These are phyloP conservation scores for Columbina picui DNA, from an alignment of 2,113 vertebrate genomes.

Conservation along the genomic window DNA sequence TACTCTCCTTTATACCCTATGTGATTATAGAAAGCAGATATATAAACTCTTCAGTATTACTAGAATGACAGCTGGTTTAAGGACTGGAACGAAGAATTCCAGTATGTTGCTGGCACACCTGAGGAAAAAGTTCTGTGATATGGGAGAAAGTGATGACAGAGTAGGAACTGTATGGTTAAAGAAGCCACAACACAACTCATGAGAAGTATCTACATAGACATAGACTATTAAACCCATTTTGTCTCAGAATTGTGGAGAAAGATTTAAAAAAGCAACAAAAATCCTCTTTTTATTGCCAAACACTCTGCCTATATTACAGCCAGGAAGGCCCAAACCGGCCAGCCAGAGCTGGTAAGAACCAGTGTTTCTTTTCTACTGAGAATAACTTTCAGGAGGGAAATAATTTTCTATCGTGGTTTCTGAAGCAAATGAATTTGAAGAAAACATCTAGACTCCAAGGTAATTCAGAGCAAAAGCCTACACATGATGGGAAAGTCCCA, in stretches of 20 bases:
- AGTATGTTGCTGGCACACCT: background rate
- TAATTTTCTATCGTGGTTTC: background rate
- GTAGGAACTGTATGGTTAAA: background rate
- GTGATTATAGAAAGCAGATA: background rate
- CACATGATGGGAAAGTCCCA: background rate
- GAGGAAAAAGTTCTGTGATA: background rate
- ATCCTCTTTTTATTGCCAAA: background rate
- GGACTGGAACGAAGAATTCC: background rate
- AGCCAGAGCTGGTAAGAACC: background rate
- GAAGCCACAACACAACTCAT: background rate
- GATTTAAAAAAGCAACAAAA: background rate
- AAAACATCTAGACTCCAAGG: background rate
- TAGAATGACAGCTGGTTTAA: background rate
- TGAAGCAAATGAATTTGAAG: background rate
- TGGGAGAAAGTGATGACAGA: background rate
- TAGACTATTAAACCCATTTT: background rate
- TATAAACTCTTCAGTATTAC: background rate
- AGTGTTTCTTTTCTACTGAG: background rate
- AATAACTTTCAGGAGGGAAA: background rate
- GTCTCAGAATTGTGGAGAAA: background rate
- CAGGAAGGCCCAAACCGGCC: background rate
- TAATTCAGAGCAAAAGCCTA: background rate
- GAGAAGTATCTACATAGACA: background rate
- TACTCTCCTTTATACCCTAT: background rate
- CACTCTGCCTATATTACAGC: background rate